Conservation (phyloP, 2,113 vertebrate genomes). For the Cephalopterus ornatus region DNA sequence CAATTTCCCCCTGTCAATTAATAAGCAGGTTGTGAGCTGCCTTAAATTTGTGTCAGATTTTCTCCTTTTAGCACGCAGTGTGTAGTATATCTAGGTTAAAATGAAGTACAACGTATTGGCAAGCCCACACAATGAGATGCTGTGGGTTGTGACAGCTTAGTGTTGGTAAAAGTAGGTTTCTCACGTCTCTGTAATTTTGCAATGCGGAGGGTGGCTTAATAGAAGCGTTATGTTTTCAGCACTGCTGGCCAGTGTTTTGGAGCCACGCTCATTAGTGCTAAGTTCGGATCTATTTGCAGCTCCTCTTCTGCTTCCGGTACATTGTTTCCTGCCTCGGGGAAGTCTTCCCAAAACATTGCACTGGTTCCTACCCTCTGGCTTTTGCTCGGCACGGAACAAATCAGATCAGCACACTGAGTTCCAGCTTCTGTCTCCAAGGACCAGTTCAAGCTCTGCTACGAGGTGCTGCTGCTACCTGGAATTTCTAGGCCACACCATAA, state of each 20-base stretch:
- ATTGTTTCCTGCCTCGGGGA: constrained; percentile 38
- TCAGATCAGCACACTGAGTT: constrained; percentile 25
- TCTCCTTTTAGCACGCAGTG: not conserved
- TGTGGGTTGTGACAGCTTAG: not conserved
- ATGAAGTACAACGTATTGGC: not conserved
- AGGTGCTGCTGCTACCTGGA: not conserved
- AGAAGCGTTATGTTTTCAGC: not conserved
- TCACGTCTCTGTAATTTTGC: not conserved
- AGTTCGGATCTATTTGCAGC: not conserved
- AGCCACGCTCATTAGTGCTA: not conserved
- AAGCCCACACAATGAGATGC: not conserved
- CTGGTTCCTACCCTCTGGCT: not conserved
- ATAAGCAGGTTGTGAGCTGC: not conserved
- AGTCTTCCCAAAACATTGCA: not conserved
- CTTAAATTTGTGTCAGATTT: not conserved
- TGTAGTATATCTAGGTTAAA: not conserved
- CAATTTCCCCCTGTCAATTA: not conserved
- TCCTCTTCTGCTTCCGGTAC: constrained; percentile 24
- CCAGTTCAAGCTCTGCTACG: not conserved
- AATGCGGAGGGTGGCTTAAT: not conserved
- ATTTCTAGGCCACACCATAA: not conserved
- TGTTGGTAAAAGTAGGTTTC: not conserved
- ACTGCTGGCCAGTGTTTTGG: not conserved
- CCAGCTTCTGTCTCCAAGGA: constrained; percentile 1
- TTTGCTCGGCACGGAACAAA: not conserved